Evolutionary conservation across 2,797 vertebrate genomes (phyloP), one percentile per base, ranked within the genome.

Genomic region (Acropternis orthonyx): DNA sequence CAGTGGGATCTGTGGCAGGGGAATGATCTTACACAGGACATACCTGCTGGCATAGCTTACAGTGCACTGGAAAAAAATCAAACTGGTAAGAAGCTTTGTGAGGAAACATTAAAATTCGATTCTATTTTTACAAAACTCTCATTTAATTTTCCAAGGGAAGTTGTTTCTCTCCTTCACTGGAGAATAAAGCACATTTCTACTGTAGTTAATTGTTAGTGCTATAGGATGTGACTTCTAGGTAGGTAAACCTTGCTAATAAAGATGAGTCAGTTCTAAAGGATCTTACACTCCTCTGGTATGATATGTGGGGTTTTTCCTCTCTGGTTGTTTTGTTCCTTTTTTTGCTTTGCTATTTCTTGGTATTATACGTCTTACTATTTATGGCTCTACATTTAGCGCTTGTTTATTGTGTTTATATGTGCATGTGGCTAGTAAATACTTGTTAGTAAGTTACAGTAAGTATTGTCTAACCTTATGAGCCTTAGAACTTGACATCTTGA

Each of bases 241-340:
- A 54, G 19, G 27, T 56, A 56, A 71, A 51, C 13, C 39, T 85
- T 88, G 12, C 28, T 87, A 65, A 63, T 24, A 74, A 85, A 66
- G 36, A 13, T 49, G 23, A 56, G 30, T 63, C 37, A 28, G 11
- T 83, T 84, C 23, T 61, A 71, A 68, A 51, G 32, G 12, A 66
- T 83, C 23, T 75, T 81, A n/a, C 10, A 54, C 24, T 61, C 9
- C 78, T 66, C 27, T 52, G 0, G 59, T 67, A 16, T 19, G 24
- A 11, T 68, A 15, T 3, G 1, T 49, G 23, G 0, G 1, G 0
- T 2, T 37, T 81, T 84, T 54, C 27, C 7, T 67, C 14, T 18
- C 41, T 82, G 30, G 4, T 39, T 58, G 11, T 51, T 93, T n/a
- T 30, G 24, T 1, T 1, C 0, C 24, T 39, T 43, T 56, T 11